A percentile compares a stretch with the other conserved stretches of the same genome.
Conservation (phyloP, 2,113 vertebrate genomes). For the Pollachius pollachius region DNA sequence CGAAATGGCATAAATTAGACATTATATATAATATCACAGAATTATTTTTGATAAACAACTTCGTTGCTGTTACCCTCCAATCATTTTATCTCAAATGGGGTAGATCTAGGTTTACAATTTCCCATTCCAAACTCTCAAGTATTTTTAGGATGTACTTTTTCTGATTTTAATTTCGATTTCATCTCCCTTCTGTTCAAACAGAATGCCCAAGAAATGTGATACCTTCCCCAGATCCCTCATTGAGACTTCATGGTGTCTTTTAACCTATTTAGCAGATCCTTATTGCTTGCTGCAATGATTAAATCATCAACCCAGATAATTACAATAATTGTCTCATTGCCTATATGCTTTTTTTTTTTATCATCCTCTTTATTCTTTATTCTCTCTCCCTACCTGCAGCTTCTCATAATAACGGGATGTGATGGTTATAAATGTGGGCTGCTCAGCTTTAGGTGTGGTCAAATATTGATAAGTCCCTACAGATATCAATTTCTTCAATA, state of each 20-base stretch:
- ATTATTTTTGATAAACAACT: constrained; percentile 7
- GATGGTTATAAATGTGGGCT: constrained; percentile 52
- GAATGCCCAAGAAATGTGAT: constrained; percentile 27
- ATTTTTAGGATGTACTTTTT: constrained; percentile 21
- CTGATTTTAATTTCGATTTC: constrained; percentile 25
- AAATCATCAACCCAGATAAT: too few relatives aligned
- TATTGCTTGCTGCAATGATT: too few relatives aligned
- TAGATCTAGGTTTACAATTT: constrained; percentile 34
- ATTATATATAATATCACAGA: constrained; percentile 15
- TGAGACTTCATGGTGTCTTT: too few relatives aligned
- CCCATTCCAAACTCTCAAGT: constrained; percentile 21
- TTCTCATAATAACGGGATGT: constrained; percentile 7
- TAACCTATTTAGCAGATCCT: too few relatives aligned
- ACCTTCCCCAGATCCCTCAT: constrained; percentile 38
- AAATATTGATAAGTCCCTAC: constrained; percentile 65
- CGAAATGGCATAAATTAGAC: constrained; percentile 23
- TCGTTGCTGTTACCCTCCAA: constrained; percentile 2
- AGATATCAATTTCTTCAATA: too few relatives aligned
- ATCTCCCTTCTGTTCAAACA: constrained; percentile 29
- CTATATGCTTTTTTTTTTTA: too few relatives aligned
- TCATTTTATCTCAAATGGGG: constrained; percentile 25
- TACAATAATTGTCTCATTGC: too few relatives aligned
- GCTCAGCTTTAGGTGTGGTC: constrained; percentile 54
- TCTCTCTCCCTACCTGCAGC: constrained; percentile 23
- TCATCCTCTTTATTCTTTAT: background rate